Evolutionary conservation across 2,113 vertebrate species (phyloP).

Genomic region (Xiphias gladius): DNA sequence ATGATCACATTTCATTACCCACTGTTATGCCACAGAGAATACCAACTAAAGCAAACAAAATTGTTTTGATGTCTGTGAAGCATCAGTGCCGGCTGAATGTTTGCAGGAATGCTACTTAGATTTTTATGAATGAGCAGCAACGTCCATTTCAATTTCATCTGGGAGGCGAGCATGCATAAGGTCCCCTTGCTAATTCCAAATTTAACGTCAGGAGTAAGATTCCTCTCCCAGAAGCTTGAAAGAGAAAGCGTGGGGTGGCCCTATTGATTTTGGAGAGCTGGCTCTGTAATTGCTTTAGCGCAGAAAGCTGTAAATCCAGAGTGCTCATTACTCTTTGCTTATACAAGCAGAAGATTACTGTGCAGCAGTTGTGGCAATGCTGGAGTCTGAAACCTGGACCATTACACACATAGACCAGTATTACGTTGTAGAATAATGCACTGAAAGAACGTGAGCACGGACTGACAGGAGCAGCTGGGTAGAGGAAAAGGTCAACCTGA

Average conservation of each 20-base stretch:
- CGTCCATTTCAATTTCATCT: constrained; percentile 62
- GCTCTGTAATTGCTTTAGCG: constrained; percentile 62
- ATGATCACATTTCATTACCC: constrained; percentile 81
- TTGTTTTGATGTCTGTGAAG: constrained; percentile 74
- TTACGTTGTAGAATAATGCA: constrained; percentile 63
- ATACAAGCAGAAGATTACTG: constrained; percentile 73
- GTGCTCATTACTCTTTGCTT: constrained; percentile 72
- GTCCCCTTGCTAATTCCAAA: constrained; percentile 45
- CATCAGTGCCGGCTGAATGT: constrained; percentile 62
- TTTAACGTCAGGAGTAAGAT: constrained; percentile 3
- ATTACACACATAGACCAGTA: constrained; percentile 33
- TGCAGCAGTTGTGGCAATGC: constrained; percentile 54
- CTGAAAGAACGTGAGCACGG: constrained; percentile 37
- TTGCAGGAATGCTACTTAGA: constrained; percentile 54
- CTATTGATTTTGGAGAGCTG: constrained; percentile 71
- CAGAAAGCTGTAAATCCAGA: constrained; percentile 73
- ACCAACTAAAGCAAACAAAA: constrained; percentile 80
- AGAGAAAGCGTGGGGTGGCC: constrained; percentile 41
- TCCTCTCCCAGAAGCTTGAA: constrained; percentile 37
- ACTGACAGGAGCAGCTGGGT: constrained; percentile 78
- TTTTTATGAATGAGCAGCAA: constrained; percentile 77
- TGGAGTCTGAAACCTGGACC: constrained; percentile 63
- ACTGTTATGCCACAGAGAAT: constrained; percentile 77
- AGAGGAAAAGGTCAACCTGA: constrained; percentile 76
- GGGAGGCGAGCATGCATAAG: constrained; percentile 36